A percentile compares a stretch with the other conserved stretches of the same genome.
Conservation (phyloP, 2,113 vertebrate genomes). For the Pteruthius melanotis region DNA sequence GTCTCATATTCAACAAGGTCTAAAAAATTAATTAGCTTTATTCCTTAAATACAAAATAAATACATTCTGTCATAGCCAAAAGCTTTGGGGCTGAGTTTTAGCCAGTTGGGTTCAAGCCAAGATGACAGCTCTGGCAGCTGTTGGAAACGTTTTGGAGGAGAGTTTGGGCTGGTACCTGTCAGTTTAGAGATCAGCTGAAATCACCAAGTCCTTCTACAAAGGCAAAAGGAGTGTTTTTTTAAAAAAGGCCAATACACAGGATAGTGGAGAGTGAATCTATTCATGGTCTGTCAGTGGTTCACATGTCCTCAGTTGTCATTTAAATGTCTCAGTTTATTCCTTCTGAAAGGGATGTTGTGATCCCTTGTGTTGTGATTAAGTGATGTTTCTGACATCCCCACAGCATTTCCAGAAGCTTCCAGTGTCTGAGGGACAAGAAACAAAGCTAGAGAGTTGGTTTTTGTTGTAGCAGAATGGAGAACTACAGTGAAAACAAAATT, state of each 20-base stretch:
- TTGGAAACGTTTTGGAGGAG: background rate
- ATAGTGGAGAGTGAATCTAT: background rate
- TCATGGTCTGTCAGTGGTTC: background rate
- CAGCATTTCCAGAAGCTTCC: background rate
- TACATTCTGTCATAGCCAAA: background rate
- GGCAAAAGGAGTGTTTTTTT: background rate
- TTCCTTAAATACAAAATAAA: background rate
- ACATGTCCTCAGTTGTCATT: background rate
- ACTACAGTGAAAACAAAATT: background rate
- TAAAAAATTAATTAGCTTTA: constrained; percentile 10
- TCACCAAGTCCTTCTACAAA: background rate
- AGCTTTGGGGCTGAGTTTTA: background rate
- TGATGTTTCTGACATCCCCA: background rate
- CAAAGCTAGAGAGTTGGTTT: background rate
- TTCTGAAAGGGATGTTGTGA: background rate
- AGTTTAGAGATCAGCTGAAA: background rate
- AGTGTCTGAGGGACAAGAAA: background rate
- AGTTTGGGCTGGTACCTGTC: background rate
- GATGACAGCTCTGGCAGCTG: background rate
- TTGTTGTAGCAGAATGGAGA: background rate
- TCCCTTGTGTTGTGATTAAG: background rate
- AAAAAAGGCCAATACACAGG: background rate
- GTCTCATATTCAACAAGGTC: background rate
- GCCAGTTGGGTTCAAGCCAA: background rate
- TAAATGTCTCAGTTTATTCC: background rate